A percentile compares a stretch with the other conserved stretches of the same genome.
Evolutionary conservation across 2,113 vertebrate genomes (phyloP).

Genomic region (Indicator maculatus): DNA sequence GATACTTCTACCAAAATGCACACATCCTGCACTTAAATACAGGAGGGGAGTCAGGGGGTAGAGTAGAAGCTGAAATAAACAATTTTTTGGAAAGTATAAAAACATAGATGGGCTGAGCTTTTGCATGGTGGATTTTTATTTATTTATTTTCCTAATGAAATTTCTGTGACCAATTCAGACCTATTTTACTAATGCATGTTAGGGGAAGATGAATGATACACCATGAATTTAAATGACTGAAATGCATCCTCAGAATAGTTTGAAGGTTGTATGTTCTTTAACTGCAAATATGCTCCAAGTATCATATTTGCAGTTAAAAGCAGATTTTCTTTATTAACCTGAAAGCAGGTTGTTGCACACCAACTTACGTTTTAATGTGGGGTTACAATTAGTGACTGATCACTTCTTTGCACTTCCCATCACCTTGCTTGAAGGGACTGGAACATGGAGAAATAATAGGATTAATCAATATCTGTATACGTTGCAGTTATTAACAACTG

Average conservation of each 20-base stretch:
- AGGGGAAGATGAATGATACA: neutral
- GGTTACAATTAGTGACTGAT: neutral
- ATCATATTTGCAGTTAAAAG: neutral
- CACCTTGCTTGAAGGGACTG: neutral
- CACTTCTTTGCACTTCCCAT: neutral
- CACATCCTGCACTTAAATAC: neutral
- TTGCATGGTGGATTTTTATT: neutral
- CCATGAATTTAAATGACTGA: neutral
- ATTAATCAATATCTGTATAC: neutral
- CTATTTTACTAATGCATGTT: neutral
- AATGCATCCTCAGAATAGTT: neutral
- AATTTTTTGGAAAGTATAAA: neutral
- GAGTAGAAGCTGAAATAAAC: neutral
- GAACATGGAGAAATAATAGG: neutral
- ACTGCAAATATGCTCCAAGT: neutral
- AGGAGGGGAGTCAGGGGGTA: neutral
- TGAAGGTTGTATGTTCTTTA: neutral
- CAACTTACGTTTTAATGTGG: neutral
- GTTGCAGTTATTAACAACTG: neutral
- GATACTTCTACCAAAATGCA: neutral
- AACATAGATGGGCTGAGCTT: neutral
- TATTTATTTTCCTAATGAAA: neutral
- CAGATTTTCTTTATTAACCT: neutral
- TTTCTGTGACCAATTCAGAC: neutral
- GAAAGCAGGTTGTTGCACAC: neutral